Percentiles rank a stretch among this genome's conserved stretches.
phyloP scores from a whole-genome alignment of 2,797 vertebrate species.

The Semaprochilodus insignis region DNA sequence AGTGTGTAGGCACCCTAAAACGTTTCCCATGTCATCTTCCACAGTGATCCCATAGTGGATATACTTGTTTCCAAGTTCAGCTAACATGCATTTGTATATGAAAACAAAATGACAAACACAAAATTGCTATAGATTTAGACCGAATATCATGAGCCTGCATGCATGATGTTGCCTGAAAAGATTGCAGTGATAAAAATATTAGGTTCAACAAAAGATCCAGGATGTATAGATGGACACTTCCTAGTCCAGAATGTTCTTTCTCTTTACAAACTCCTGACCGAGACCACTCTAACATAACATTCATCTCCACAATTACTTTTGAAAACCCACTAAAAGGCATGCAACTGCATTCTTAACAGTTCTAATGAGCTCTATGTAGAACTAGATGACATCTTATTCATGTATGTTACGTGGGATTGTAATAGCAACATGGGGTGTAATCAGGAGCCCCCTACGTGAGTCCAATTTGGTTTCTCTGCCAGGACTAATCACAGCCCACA shows the following conservation, averaged over 20 bases:
- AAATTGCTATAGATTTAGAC: no score
- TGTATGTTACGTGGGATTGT: slow-evolving; percentile 2
- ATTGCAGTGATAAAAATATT: no score
- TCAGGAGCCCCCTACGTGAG: neutral
- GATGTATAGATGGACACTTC: neutral
- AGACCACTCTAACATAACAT: neutral
- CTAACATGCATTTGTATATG: no score
- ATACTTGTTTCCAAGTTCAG: no score
- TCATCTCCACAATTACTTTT: neutral
- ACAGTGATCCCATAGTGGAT: no score
- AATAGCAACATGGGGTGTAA: slow-evolving; percentile 19
- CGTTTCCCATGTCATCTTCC: no score
- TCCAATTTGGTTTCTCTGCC: neutral
- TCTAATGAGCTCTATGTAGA: neutral
- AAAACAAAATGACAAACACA: no score
- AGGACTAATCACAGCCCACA: neutral
- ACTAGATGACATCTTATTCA: slow-evolving; percentile 16
- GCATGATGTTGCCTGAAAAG: no score
- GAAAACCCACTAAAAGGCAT: neutral
- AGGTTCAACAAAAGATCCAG: no score
- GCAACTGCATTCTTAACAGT: neutral
- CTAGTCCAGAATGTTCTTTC: neutral
- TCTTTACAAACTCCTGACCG: neutral
- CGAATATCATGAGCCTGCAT: no score
- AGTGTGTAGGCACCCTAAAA: no score